Evolutionary conservation across 2,797 vertebrate species (phyloP).

Genomic region (Argyrosomus regius): DNA sequence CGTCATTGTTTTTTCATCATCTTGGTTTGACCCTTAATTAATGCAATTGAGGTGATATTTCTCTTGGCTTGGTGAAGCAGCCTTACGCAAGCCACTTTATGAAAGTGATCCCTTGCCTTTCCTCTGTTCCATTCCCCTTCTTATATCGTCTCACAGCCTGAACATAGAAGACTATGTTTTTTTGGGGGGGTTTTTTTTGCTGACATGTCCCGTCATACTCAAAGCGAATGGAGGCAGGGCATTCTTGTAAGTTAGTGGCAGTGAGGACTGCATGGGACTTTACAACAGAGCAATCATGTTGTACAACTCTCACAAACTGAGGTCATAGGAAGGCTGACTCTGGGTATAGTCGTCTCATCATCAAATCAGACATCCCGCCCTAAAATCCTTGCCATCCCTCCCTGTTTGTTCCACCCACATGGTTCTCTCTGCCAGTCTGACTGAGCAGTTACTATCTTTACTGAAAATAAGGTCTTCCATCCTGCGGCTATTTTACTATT

Average conservation of each 20-base stretch:
- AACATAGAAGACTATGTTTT: constrained; percentile 69
- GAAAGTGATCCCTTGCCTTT: constrained; percentile 81
- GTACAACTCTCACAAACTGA: constrained; percentile 51
- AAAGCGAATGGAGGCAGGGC: neutral
- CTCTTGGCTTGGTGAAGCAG: constrained; percentile 84
- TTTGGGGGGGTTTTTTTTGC: constrained; percentile 50
- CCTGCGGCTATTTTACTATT: neutral
- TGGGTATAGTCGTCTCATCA: constrained; percentile 51
- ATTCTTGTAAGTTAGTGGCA: constrained; percentile 15
- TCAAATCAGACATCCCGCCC: constrained; percentile 50
- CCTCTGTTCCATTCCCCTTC: constrained; percentile 40
- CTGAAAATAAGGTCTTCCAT: constrained; percentile 6
- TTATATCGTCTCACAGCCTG: constrained; percentile 48
- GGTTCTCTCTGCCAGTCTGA: constrained; percentile 38
- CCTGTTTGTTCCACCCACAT: constrained; percentile 39
- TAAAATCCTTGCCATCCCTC: constrained; percentile 32
- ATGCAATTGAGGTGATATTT: constrained; percentile 89
- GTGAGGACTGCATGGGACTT: constrained; percentile 25
- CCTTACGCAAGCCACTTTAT: constrained; percentile 88
- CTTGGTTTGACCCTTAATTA: constrained; percentile 82
- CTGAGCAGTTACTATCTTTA: constrained; percentile 9
- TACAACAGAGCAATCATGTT: constrained; percentile 30
- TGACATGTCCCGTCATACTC: constrained; percentile 35
- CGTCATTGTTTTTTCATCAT: constrained; percentile 78
- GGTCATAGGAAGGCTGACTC: constrained; percentile 50